Evolutionary conservation across 1,140 invertebrate species (phyloP).

Genomic region (Zeugodacus cucurbitae): DNA sequence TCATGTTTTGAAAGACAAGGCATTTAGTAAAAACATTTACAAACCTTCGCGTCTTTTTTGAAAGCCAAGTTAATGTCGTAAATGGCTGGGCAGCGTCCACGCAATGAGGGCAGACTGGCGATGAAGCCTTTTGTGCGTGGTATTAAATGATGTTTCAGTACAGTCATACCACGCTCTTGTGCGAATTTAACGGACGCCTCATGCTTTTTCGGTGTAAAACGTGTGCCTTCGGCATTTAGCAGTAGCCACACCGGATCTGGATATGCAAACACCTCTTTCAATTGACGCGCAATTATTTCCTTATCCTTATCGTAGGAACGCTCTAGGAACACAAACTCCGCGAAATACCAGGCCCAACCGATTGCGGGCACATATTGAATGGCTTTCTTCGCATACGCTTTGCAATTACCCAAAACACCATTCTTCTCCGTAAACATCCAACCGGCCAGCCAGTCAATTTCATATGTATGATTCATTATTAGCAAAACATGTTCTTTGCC

Average conservation of each 20-base stretch:
- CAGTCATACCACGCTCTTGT: conserved; percentile 83
- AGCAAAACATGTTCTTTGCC: conserved; percentile 90
- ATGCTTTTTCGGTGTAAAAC: conserved; percentile 90
- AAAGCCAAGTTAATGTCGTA: conserved; percentile 89
- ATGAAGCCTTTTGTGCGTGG: conserved; percentile 94
- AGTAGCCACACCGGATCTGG: conserved; percentile 89
- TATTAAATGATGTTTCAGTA: conserved; percentile 89
- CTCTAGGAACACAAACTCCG: conserved; percentile 92
- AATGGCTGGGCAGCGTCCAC: conserved; percentile 82
- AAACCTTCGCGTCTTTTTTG: conserved; percentile 70
- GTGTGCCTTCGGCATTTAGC: conserved; percentile 94
- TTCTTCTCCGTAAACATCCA: conserved; percentile 87
- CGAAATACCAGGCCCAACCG: conserved; percentile 95
- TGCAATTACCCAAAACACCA: conserved; percentile 86
- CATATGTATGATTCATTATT: conserved; percentile 95
- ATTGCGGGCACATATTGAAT: conserved; percentile 92
- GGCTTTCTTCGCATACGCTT: conserved; percentile 94
- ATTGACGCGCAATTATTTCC: conserved; percentile 81
- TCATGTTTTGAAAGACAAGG: no score
- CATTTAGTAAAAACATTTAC: not conserved
- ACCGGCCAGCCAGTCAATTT: conserved; percentile 94
- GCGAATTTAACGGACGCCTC: conserved; percentile 89
- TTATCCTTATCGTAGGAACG: conserved; percentile 92
- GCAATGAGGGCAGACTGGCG: conserved; percentile 77
- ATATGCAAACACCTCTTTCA: conserved; percentile 86